phyloP scores from a whole-genome alignment of 92 coral and sea anemone genomes.

The Desmophyllum pertusum region DNA sequence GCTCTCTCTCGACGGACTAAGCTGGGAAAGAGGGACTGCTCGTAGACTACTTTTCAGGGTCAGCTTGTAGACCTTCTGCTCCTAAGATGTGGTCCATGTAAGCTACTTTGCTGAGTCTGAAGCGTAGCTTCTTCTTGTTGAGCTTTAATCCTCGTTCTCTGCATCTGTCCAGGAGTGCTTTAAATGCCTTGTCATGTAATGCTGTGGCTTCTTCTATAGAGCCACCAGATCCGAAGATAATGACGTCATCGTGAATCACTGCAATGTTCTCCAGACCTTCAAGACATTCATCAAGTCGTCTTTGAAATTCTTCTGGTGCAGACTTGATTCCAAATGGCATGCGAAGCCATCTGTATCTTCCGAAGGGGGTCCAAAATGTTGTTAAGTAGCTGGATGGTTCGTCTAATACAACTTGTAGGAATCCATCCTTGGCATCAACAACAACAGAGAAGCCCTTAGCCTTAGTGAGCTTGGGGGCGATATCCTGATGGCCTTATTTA shows the following conservation, averaged over 20 bases:
- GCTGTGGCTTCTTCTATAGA: constrained; percentile 32
- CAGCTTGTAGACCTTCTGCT: constrained; percentile 49
- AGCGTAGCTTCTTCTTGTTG: constrained; percentile 45
- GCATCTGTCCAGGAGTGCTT: constrained; percentile 57
- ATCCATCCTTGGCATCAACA: constrained; percentile 58
- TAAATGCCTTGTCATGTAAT: constrained; percentile 36
- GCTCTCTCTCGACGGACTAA: no score
- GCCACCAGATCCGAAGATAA: constrained; percentile 43
- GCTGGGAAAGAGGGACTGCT: no score
- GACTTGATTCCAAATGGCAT: constrained; percentile 57
- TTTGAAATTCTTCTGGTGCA: constrained; percentile 64
- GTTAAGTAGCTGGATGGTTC: constrained; percentile 56
- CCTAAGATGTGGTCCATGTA: constrained; percentile 51
- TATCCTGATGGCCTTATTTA: constrained; percentile 30
- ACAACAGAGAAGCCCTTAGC: constrained; percentile 39
- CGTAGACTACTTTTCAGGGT: no score
- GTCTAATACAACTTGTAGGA: constrained; percentile 59
- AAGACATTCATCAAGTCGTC: constrained; percentile 53
- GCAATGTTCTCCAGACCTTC: constrained; percentile 46
- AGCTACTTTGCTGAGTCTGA: constrained; percentile 45
- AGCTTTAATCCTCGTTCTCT: constrained; percentile 53
- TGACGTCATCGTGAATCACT: constrained; percentile 48
- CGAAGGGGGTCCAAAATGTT: constrained; percentile 52
- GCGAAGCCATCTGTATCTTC: no score
- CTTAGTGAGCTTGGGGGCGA: constrained; percentile 31